Base-by-base conservation (phyloP, 2,113 vertebrate genomes). In the Brachyhypopomus gauderio region DNA sequence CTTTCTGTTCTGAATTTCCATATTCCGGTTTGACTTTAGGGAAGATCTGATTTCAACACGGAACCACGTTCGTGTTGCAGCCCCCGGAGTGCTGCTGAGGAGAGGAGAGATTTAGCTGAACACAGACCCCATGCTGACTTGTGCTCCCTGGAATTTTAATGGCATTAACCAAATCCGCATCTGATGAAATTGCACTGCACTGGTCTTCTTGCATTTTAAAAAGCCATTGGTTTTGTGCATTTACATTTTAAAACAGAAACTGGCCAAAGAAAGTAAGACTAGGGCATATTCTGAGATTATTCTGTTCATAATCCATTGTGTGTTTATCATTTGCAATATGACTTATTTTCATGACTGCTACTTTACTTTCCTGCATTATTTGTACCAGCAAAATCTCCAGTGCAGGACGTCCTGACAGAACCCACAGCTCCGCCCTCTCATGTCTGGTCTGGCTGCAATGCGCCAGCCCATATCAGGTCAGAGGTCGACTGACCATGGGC, bases 381-480 rank as follows among this genome's bases (percentile, higher is more conserved):
- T 52, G 45, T 14, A 52, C 45, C 12, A 14, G 8, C 3, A 14
- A 14, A 12, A 52, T 52, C 45, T 14, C 2, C 45, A 52, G 45
- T 52, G 12, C 45, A 52, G 45, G 45, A 52, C 0, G 45, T 52
- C 45, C 41, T 45, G 41, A 45, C 41, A 30, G 30, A 52, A 60
- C 30, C 36, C 16, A 9, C 78, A 86, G 64, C 27, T 71, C 87
- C 84, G 81, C 84, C 88, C 85, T 72, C 80, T 66, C 80, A 85
- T 83, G 85, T 72, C 59, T 27, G 83, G 79, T 86, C 85, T 89
- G 64, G 84, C 84, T 83, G 89, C 25, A 87, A 86, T 88, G 67
- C 86, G 91, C 90, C 89, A 75, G 85, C 87, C 91, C 88, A 70
- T 23, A 84, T 80, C 63, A 86, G 92, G 91, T 93, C 92, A 93